A percentile compares a stretch with the other conserved stretches of the same genome.
These are phyloP conservation scores for Glaucidium brasilianum DNA, from an alignment of 2,113 vertebrate species.

Conservation along the genomic window DNA sequence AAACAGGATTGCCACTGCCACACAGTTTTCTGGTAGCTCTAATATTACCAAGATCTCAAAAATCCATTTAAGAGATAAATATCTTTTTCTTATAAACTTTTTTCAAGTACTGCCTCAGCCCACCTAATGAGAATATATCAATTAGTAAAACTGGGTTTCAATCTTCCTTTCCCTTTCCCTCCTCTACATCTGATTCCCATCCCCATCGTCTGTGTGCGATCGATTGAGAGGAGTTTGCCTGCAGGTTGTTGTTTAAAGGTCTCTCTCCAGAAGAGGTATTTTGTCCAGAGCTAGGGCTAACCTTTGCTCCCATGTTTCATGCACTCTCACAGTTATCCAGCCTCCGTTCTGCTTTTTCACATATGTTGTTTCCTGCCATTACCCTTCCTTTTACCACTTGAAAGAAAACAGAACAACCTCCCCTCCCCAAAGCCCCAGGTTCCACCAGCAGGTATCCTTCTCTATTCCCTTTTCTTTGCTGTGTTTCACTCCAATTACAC, in stretches of 20 bases:
- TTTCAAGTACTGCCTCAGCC: neutral
- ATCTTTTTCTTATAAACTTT: neutral
- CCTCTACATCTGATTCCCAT: neutral
- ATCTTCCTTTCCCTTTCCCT: neutral
- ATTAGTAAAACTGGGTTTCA: neutral
- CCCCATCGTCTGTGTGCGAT: fast-evolving
- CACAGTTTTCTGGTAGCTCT: neutral
- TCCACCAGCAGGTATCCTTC: neutral
- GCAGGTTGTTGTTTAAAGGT: neutral
- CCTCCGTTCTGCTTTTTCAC: neutral
- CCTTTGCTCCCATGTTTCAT: neutral
- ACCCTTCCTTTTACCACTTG: neutral
- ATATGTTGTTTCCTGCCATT: neutral
- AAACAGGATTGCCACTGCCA: neutral
- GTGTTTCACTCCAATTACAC: neutral
- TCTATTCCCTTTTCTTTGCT: neutral
- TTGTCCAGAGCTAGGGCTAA: neutral
- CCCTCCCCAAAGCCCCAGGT: neutral
- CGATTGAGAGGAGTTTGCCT: neutral
- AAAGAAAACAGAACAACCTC: neutral
- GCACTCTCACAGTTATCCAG: fast-evolving
- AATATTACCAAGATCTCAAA: neutral
- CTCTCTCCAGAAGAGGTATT: neutral
- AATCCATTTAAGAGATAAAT: neutral
- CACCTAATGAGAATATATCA: neutral